A percentile compares a stretch with the other conserved stretches of the same genome.
phyloP scores from a whole-genome alignment of 2,888 invertebrate species.

The Phlogophora meticulosa region DNA sequence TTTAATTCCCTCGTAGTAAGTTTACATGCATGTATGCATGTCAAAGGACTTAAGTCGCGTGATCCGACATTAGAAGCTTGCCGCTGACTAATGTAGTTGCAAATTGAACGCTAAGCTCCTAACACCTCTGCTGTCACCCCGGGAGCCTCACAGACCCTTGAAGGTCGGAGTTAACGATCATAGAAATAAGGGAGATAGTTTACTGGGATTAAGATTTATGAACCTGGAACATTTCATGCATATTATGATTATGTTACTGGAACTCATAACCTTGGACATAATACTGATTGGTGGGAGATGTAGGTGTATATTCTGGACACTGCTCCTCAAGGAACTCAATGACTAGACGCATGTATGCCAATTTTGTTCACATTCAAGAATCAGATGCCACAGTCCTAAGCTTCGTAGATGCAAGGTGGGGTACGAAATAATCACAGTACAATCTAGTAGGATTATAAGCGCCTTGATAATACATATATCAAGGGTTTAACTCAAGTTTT shows the following conservation, averaged over 20 bases:
- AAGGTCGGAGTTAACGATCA: conserved; percentile 21
- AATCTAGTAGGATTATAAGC: conserved; percentile 32
- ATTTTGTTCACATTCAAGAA: neutral
- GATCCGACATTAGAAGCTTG: conserved; percentile 31
- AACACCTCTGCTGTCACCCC: conserved; percentile 18
- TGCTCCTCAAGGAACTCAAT: neutral
- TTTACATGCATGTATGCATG: conserved; percentile 12
- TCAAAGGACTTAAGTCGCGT: neutral
- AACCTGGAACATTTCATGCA: neutral
- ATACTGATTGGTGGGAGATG: neutral
- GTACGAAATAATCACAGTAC: conserved; percentile 20
- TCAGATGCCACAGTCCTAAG: neutral
- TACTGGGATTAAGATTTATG: neutral
- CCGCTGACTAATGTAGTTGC: conserved; percentile 33
- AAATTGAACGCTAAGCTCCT: conserved; percentile 34
- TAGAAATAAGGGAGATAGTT: neutral
- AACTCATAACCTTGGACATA: no score
- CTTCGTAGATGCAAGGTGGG: neutral
- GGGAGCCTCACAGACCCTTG: conserved; percentile 15
- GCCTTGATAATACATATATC: conserved; percentile 41
- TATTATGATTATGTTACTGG: no score
- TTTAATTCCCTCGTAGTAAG: neutral
- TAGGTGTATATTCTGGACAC: no score
- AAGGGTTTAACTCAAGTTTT: conserved; percentile 25
- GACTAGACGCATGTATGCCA: neutral